Percentiles rank a stretch among this genome's conserved stretches.
Conservation (phyloP, 2,113 vertebrate genomes). For the Erinaceus europaeus region DNA sequence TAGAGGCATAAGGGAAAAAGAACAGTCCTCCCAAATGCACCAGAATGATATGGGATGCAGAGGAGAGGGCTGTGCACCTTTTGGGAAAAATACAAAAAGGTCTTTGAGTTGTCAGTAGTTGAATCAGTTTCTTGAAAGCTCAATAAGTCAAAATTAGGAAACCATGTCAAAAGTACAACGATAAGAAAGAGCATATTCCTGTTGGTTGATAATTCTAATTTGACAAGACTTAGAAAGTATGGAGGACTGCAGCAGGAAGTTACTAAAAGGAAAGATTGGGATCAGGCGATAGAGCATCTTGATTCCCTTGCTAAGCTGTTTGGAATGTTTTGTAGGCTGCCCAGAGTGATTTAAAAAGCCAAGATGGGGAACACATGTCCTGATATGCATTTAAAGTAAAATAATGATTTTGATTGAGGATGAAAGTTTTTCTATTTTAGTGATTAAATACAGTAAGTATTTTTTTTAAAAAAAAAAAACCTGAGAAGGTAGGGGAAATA, state of each 20-base stretch:
- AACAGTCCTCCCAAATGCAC: neutral
- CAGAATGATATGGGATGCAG: no score
- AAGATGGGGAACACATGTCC: neutral
- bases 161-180: neutral
- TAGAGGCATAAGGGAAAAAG: neutral
- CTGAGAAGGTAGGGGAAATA: no score
- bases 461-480: no score
- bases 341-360: neutral
- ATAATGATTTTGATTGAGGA: neutral
- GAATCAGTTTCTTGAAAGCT: neutral
- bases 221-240: neutral
- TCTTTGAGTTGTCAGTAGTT: neutral
- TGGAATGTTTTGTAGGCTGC: neutral
- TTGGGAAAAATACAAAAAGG: neutral
- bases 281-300: neutral
- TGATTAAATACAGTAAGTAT: no score
- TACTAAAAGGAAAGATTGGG: neutral
- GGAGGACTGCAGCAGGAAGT: neutral
- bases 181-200: fast-evolving
- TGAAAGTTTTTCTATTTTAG: neutral
- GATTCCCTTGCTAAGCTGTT: neutral
- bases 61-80: fast-evolving
- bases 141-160: neutral
- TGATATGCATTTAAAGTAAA: neutral
- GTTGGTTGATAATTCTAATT: neutral